Evolutionary conservation across 2,888 invertebrate species (phyloP).

Genomic region (Rotaria macrura): DNA sequence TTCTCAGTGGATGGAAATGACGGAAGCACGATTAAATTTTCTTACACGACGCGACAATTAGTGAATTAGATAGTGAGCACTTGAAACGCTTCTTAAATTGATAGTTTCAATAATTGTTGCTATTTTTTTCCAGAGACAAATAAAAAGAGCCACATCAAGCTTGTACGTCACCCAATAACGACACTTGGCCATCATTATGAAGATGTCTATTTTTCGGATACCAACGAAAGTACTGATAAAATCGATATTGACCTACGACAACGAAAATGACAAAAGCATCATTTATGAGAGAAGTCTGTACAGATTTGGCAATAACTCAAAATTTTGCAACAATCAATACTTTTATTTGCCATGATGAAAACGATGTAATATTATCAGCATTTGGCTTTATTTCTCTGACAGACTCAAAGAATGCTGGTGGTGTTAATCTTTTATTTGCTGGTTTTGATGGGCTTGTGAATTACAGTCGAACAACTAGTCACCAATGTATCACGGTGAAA

Average conservation of each 20-base stretch:
- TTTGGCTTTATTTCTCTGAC: neutral
- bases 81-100: too few species aligned
- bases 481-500: neutral
- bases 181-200: neutral
- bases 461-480: neutral
- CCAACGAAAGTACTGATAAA: neutral
- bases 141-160: too few species aligned
- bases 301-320: neutral
- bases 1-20: too few species aligned
- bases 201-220: neutral
- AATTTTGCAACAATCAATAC: neutral
- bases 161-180: too few species aligned
- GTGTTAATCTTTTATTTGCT: neutral
- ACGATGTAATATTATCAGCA: neutral
- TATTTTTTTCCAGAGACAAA: too few species aligned
- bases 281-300: neutral
- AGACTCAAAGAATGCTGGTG: neutral
- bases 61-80: too few species aligned
- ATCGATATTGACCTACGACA: neutral
- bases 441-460: neutral
- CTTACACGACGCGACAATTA: too few species aligned
- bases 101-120: too few species aligned
- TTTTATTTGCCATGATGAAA: neutral
- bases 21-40: too few species aligned
- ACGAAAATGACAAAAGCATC: neutral